Percentiles rank a stretch among this genome's conserved stretches.
Evolutionary conservation across 2,888 invertebrate species (phyloP).

Genomic region (Troides aeacus): DNA sequence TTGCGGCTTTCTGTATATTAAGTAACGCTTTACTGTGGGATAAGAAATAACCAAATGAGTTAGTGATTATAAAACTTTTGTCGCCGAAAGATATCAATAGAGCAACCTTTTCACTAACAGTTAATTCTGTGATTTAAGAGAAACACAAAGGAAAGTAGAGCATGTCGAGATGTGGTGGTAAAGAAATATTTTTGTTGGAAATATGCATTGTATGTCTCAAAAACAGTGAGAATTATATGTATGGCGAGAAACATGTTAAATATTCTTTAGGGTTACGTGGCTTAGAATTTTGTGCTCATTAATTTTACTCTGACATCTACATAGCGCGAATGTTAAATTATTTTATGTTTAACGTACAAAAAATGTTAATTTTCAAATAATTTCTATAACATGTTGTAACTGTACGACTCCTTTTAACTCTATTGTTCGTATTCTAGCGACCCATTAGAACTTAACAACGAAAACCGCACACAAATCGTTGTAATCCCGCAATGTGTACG

Average conservation of each 20-base stretch:
- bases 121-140: conserved; percentile 6
- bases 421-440: no score
- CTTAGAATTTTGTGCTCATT: conserved; percentile 9
- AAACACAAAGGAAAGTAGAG: conserved; percentile 14
- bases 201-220: conserved; percentile 11
- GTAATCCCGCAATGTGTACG: no score
- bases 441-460: no score
- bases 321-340: background rate
- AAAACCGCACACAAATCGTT: no score
- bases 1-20: no score
- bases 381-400: no score
- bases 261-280: background rate
- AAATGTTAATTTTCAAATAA: no score
- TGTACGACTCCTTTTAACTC: no score
- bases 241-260: conserved; percentile 7
- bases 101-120: conserved; percentile 4
- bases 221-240: conserved; percentile 3
- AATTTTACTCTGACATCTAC: conserved; percentile 1
- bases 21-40: no score
- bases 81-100: conserved; percentile 26
- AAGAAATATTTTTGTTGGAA: conserved; percentile 18
- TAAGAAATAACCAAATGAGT: no score
- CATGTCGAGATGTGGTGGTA: conserved; percentile 1
- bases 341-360: no score
- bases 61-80: no score